Percentiles rank a stretch among this genome's conserved stretches.
Conservation (phyloP, 1,140 invertebrate genomes). For the Hylaeus anthracinus region DNA sequence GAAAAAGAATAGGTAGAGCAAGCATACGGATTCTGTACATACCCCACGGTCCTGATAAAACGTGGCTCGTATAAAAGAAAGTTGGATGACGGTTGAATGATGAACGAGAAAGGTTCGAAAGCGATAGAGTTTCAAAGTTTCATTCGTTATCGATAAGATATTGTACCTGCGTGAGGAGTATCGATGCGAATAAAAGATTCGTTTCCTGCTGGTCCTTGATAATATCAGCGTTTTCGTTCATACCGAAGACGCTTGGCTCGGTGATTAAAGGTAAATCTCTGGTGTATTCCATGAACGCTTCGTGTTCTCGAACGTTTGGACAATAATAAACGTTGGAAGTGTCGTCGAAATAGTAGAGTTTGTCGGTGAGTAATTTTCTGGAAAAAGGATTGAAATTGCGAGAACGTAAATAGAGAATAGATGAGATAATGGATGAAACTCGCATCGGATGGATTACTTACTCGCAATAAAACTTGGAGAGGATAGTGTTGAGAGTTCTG, state of each 20-base stretch:
- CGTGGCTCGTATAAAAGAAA: constrained; percentile 18
- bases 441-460: constrained; percentile 55
- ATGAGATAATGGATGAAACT: too few species aligned
- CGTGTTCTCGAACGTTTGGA: constrained; percentile 88
- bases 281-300: constrained; percentile 89
- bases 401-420: too few species aligned
- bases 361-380: constrained; percentile 68
- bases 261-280: constrained; percentile 89
- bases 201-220: constrained; percentile 96
- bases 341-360: constrained; percentile 77
- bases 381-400: background rate
- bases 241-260: constrained; percentile 93
- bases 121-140: too few species aligned
- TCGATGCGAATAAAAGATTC: constrained; percentile 88
- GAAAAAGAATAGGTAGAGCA: too few species aligned
- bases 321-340: constrained; percentile 85
- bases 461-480: constrained; percentile 90
- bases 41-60: constrained; percentile 75
- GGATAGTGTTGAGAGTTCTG: constrained; percentile 90
- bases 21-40: constrained; percentile 47
- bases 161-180: constrained; percentile 92
- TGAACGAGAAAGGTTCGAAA: background rate
- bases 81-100: background rate
- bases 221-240: constrained; percentile 97
- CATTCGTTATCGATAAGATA: background rate